Evolutionary conservation across 2,113 vertebrate genomes (phyloP), one percentile per base, ranked within the genome.

Genomic region (Oryzias celebensis): DNA sequence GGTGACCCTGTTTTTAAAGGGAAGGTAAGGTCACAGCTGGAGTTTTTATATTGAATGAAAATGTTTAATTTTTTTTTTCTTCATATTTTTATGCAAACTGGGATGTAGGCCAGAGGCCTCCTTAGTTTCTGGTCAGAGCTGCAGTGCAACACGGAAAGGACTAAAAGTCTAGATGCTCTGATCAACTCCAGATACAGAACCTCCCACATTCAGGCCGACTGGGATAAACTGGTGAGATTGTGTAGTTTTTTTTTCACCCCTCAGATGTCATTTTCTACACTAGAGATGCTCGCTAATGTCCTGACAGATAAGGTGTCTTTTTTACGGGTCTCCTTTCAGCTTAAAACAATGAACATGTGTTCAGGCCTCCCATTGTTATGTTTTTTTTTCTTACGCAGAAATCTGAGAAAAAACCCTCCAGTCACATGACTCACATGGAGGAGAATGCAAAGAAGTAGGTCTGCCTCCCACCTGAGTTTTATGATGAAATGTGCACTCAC

Each of bases 121-220:
- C 93, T 88, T 86, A 93, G 92, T 6, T 98, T 95, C 88, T 99
- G 96, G 96, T 90, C 92, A 64, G 95, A 95, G 76, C 89, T 98
- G 64, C 93, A 82, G 59, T 89, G 90, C 72, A 94, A 94, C 84
- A 83, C 94, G 22, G 96, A 98, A 52, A 92, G 87, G 52, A 85
- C 92, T 24, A 95, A 93, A 71, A 94, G 93, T 66, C 86, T 92
- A 4, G 77, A 92, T 3, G 80, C 92, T 2, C 91, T 92, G 52
- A 92, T 93, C 2, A 89, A 86, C 58, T 84, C 93, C 36, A 83
- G 91, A 68, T 97, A 93, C 82, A 92, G 83, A 77, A 92, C 84
- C 54, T 88, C 80, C 0, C 43, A 90, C 52, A 87, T 94, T 31
- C 87, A 80, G 74, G 91, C 58, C 31, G 93, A 95, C 44, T 95